phyloP scores from a whole-genome alignment of 1,140 invertebrate genomes.

The Eurytemora carolleeae region DNA sequence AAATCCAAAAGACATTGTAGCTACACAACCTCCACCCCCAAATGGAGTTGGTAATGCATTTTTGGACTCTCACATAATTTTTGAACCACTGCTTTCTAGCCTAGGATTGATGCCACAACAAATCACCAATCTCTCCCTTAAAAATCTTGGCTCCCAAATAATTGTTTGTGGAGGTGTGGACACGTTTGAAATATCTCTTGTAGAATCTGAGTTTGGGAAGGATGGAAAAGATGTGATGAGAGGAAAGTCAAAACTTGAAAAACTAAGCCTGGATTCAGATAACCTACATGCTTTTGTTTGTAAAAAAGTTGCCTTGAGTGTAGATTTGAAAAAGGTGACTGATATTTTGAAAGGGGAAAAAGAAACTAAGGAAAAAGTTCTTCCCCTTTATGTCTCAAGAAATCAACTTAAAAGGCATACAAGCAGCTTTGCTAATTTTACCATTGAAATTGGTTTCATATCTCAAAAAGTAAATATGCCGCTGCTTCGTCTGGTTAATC shows the following conservation, averaged over 20 bases:
- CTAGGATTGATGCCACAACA: conserved; percentile 69
- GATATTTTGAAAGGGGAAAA: conserved; percentile 53
- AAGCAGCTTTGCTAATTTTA: conserved; percentile 67
- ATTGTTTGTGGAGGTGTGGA: conserved; percentile 68
- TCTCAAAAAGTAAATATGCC: conserved; percentile 69
- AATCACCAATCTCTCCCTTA: conserved; percentile 43
- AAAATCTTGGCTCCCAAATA: conserved; percentile 72
- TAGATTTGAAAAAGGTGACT: conserved; percentile 68
- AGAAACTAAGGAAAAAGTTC: conserved; percentile 42
- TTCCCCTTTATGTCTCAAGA: conserved; percentile 48
- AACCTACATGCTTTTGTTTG: conserved; percentile 77
- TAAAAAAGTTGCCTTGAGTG: conserved; percentile 65
- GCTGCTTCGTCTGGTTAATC: conserved; percentile 68
- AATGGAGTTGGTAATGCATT: conserved; percentile 30
- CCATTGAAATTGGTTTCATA: conserved; percentile 34
- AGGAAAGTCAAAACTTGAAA: conserved; percentile 11
- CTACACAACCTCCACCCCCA: conserved; percentile 17
- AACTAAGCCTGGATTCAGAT: conserved; percentile 31
- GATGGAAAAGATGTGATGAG: neutral
- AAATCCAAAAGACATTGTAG: conserved; percentile 12
- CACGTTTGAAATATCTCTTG: conserved; percentile 73
- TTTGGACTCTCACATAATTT: conserved; percentile 75
- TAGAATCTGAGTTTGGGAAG: conserved; percentile 39
- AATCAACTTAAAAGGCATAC: conserved; percentile 72
- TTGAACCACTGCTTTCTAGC: conserved; percentile 60